Evolutionary conservation across 2,888 invertebrate genomes (phyloP).

Genomic region (Geotrupes spiniger): DNA sequence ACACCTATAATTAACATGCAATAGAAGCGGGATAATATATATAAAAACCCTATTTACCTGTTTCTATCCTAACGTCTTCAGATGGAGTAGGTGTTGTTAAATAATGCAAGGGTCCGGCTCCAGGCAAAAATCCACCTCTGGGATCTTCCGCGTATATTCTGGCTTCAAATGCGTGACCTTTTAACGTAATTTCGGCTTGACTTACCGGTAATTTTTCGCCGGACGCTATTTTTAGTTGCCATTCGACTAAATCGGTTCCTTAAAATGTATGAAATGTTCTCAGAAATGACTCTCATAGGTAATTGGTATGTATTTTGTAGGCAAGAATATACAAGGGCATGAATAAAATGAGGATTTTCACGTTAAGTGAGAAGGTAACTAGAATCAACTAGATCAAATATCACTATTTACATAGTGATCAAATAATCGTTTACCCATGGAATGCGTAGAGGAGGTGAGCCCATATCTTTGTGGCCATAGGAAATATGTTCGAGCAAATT

Average conservation of each 20-base stretch:
- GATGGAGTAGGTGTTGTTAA: constrained; percentile 68
- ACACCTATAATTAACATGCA: constrained; percentile 59
- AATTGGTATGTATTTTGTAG: too few relatives aligned
- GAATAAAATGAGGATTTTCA: too few relatives aligned
- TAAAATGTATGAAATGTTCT: constrained; percentile 20
- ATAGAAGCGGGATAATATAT: neutral
- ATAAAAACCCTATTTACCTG: constrained; percentile 46
- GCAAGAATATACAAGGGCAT: too few relatives aligned
- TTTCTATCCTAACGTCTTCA: constrained; percentile 80
- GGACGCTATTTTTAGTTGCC: constrained; percentile 90
- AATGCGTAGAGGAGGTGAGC: too few relatives aligned
- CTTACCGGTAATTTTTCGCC: constrained; percentile 80
- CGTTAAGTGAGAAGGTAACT: too few relatives aligned
- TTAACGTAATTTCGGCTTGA: constrained; percentile 74
- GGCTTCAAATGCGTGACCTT: constrained; percentile 94
- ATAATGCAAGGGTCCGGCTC: constrained; percentile 81
- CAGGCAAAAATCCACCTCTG: constrained; percentile 83
- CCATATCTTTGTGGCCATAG: too few relatives aligned
- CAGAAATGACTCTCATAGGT: too few relatives aligned
- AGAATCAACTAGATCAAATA: too few relatives aligned
- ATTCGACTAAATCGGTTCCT: constrained; percentile 93
- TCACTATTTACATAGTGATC: too few relatives aligned
- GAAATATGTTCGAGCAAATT: too few relatives aligned
- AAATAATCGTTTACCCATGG: too few relatives aligned
- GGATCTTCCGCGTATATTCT: constrained; percentile 94